A percentile compares a stretch with the other conserved stretches of the same genome.
These are phyloP conservation scores for Stenolophus ochropezus DNA, from an alignment of 2,888 invertebrate species.

Conservation along the genomic window DNA sequence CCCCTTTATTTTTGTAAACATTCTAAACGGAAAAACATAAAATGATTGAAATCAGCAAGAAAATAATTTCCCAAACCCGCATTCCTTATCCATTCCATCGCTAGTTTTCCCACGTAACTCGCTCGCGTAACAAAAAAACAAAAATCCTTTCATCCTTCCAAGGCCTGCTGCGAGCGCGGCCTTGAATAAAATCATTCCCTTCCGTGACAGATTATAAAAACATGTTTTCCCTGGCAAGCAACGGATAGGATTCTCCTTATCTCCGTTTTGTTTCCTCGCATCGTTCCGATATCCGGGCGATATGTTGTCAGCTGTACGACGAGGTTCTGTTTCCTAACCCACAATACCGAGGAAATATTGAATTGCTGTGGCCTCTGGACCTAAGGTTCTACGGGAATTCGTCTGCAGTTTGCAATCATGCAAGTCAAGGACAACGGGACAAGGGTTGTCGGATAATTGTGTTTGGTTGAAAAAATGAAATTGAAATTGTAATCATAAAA, in stretches of 20 bases:
- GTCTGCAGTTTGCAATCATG: background rate
- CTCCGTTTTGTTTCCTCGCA: slow-evolving; percentile 29
- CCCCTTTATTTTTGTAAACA: too few relatives aligned
- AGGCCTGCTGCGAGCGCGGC: background rate
- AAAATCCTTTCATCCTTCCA: slow-evolving; percentile 23
- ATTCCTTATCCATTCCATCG: background rate
- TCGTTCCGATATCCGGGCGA: slow-evolving; percentile 17
- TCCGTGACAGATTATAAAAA: slow-evolving; percentile 35
- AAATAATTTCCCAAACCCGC: slow-evolving; percentile 1
- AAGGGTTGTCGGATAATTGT: background rate
- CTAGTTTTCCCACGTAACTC: slow-evolving; percentile 7
- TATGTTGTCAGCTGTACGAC: slow-evolving; percentile 1
- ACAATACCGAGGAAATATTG: slow-evolving; percentile 1
- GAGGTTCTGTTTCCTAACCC: background rate
- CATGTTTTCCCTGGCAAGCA: slow-evolving; percentile 17
- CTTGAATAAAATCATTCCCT: slow-evolving; percentile 32
- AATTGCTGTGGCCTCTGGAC: background rate
- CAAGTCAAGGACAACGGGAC: background rate
- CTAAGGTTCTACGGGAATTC: background rate
- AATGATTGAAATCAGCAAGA: background rate
- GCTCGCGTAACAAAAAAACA: slow-evolving; percentile 6
- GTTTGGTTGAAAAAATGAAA: too few relatives aligned
- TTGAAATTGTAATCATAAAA: too few relatives aligned
- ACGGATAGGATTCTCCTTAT: slow-evolving; percentile 29
- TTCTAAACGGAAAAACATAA: background rate